These are phyloP conservation scores for Hydropsyche tenuis DNA, from an alignment of 1,140 invertebrate species.

Conservation along the genomic window DNA sequence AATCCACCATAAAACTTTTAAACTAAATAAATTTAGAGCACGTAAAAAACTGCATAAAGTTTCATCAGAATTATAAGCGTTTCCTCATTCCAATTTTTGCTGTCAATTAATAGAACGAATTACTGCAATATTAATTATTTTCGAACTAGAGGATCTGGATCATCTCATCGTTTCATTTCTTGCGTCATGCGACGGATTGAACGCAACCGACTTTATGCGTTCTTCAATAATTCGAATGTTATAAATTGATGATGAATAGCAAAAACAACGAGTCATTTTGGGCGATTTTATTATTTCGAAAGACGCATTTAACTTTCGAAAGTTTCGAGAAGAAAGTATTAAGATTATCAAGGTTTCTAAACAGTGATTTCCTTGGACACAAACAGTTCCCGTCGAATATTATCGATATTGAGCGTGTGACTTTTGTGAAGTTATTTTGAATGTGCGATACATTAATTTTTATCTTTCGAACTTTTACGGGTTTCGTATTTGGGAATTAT, in stretches of 20 bases:
- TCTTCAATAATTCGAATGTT: neutral
- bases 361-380: constrained; percentile 2
- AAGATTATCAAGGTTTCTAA: constrained; percentile 16
- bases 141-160: constrained; percentile 7
- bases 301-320: neutral
- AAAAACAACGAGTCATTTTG: neutral
- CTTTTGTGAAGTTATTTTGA: too few species aligned
- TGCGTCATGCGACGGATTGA: constrained; percentile 4
- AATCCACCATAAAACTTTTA: too few species aligned
- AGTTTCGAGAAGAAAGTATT: neutral
- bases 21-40: too few species aligned
- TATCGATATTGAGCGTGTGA: too few species aligned
- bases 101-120: too few species aligned
- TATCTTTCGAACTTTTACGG: too few species aligned
- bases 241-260: neutral
- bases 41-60: too few species aligned
- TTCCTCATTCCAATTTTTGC: too few species aligned
- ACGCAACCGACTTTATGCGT: neutral
- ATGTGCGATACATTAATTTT: too few species aligned
- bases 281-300: neutral
- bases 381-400: neutral
- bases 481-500: too few species aligned
- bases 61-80: too few species aligned
- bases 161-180: constrained; percentile 7
- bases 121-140: too few species aligned